Evolutionary conservation across 1,140 invertebrate species (phyloP), one percentile per base, ranked within the genome.

Genomic region (Potamilus streckersoni): DNA sequence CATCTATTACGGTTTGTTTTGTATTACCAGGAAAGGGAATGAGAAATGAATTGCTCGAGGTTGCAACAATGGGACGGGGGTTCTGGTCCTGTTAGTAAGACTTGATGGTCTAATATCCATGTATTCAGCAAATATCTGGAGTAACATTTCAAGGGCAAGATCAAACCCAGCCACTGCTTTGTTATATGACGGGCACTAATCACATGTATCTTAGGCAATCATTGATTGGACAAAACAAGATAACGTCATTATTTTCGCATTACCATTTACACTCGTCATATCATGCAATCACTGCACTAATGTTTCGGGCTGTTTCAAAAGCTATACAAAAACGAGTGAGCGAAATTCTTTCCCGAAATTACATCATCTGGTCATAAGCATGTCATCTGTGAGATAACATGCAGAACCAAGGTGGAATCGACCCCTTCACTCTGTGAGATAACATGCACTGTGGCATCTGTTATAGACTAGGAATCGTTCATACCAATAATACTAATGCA

Each of bases 1-100:
- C 75, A 49, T 74, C 73, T 56, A 84, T 89, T 55, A 87, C 86
- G 14, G 83, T 87, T 49, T 87, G 87, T 81, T 86, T 89, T 49
- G 65, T 89, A 20, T 91, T 89, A 71, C 89, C 87, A 72, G 86
- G 86, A 49, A 84, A 84, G 1, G 67, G 85, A 38, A 69, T 86
- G 61, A 87, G 87, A 69, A 76, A 78, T 58, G 84, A 87, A 74
- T 56, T 78, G 13, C 49, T 74, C 17, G 12, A 49, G 12, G 59
- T 56, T 27, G 20, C 38, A 64, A 58, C 14, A 17, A 65, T 64
- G 1, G 72, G 76, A n/a, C n/a, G 2, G 27, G 5, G 23, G 61
- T 0, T 23, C 71, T 49, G 76, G 6, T n/a, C 58, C 57, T 17
- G 20, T 78, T 17, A 69, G 55, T 65, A 60, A 73, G 13, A 64